phyloP scores from a whole-genome alignment of 2,888 invertebrate species.

The Malacosoma neustria region DNA sequence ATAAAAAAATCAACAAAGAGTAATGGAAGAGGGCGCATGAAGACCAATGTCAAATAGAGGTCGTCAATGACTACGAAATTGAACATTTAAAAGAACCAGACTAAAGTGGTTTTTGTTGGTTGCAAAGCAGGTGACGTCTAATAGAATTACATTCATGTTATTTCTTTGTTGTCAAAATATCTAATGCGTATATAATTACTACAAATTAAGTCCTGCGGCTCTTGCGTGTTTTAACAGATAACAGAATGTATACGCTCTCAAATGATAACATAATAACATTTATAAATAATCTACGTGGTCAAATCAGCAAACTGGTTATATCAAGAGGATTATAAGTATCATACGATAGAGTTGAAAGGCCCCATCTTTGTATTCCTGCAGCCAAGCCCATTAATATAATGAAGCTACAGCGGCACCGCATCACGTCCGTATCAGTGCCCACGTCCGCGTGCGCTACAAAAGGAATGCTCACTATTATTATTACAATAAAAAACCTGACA shows the following conservation, averaged over 20 bases:
- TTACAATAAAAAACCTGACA: conserved; percentile 57
- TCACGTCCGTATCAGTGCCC: conserved; percentile 55
- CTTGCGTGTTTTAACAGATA: no score
- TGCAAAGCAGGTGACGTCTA: no score
- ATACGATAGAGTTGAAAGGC: conserved; percentile 49
- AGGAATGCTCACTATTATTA: conserved; percentile 71
- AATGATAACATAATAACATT: background rate
- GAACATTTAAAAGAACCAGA: no score
- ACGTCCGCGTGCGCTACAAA: conserved; percentile 67
- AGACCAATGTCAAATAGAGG: conserved; percentile 65
- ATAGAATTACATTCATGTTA: no score
- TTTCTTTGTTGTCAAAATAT: no score
- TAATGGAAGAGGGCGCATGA: conserved; percentile 24
- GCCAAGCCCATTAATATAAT: conserved; percentile 68
- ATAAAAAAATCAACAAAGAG: conserved; percentile 63
- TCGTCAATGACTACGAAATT: conserved; percentile 24
- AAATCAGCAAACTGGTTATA: no score
- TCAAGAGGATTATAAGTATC: background rate
- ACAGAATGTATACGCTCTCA: no score
- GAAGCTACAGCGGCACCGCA: conserved; percentile 60
- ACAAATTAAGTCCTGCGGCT: no score
- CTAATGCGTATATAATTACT: no score
- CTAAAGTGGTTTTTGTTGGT: no score
- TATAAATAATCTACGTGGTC: background rate
- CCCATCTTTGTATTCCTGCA: conserved; percentile 67